Conservation (phyloP, 1,140 invertebrate species). For the Eumeta japonica region DNA sequence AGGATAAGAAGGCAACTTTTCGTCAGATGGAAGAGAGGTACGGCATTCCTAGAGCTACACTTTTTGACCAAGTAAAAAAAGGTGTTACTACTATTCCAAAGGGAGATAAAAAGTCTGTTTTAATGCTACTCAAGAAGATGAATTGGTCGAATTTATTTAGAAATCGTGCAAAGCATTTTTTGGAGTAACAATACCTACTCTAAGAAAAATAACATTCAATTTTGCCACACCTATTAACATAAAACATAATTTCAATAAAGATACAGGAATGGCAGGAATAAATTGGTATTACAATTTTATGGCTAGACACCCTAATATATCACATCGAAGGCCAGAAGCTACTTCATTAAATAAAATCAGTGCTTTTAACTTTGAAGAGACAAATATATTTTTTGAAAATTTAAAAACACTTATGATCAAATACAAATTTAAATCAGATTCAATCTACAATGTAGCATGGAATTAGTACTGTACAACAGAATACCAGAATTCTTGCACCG, state of each 20-base stretch:
- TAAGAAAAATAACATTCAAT: constrained; percentile 12
- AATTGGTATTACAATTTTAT: too few species aligned
- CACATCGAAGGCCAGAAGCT: constrained; percentile 12
- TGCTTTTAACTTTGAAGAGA: constrained; percentile 14
- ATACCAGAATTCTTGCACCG: constrained; percentile 12
- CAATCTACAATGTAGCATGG: constrained; percentile 18
- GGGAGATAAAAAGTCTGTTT: too few species aligned
- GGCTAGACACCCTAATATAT: constrained; percentile 14
- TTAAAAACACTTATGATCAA: constrained; percentile 11
- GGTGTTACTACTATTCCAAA: too few species aligned
- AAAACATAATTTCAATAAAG: constrained; percentile 12
- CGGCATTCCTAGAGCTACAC: constrained; percentile 14
- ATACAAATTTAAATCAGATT: too few species aligned
- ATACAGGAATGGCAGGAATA: too few species aligned
- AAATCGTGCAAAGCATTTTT: too few species aligned
- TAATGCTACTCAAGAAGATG: too few species aligned
- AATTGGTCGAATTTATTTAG: constrained; percentile 6
- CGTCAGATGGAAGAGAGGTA: constrained; percentile 9
- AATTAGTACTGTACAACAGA: constrained; percentile 14
- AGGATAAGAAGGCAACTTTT: constrained; percentile 11
- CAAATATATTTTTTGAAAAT: constrained; percentile 18
- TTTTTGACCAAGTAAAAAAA: constrained; percentile 5
- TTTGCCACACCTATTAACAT: constrained; percentile 15
- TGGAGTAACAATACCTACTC: too few species aligned
- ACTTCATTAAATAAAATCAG: constrained; percentile 18